Conservation (phyloP, 2,113 vertebrate genomes). For the Heloderma charlesbogerti region DNA sequence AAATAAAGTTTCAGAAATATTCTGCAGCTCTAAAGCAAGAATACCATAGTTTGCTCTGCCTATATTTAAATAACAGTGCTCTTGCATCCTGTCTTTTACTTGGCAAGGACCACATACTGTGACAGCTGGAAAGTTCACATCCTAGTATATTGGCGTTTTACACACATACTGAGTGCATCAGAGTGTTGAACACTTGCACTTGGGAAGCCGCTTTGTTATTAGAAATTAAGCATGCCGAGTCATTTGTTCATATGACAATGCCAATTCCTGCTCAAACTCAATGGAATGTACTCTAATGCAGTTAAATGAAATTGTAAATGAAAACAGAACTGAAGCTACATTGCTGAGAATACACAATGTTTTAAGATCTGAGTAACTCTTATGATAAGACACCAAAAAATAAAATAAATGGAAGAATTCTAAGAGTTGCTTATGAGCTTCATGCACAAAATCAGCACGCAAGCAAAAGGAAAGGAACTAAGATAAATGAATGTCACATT, state of each 20-base stretch:
- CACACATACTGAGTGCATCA: conserved; percentile 46
- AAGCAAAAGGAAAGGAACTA: background rate
- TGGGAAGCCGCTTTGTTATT: conserved; percentile 41
- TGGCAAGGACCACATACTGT: conserved; percentile 56
- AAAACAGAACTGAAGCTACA: background rate
- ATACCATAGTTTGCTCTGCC: conserved; percentile 16
- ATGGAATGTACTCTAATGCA: background rate
- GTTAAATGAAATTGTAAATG: background rate
- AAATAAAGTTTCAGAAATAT: conserved; percentile 33
- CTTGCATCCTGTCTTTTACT: conserved; percentile 61
- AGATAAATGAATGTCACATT: background rate
- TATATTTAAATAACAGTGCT: conserved; percentile 61
- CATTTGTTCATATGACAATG: conserved; percentile 44
- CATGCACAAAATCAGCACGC: background rate
- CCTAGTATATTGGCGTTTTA: conserved; percentile 69
- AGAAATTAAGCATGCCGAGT: conserved; percentile 68
- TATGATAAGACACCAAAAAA: background rate
- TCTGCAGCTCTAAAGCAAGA: conserved; percentile 45
- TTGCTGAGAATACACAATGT: background rate
- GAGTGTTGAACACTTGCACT: conserved; percentile 55
- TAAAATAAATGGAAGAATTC: background rate
- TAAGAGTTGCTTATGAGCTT: background rate
- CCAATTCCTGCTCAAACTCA: conserved; percentile 35
- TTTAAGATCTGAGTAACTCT: background rate
- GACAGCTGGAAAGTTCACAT: conserved; percentile 56